Evolutionary conservation across 2,888 invertebrate species (phyloP), one percentile per base, ranked within the genome.

Genomic region (Pollenia labialis): DNA sequence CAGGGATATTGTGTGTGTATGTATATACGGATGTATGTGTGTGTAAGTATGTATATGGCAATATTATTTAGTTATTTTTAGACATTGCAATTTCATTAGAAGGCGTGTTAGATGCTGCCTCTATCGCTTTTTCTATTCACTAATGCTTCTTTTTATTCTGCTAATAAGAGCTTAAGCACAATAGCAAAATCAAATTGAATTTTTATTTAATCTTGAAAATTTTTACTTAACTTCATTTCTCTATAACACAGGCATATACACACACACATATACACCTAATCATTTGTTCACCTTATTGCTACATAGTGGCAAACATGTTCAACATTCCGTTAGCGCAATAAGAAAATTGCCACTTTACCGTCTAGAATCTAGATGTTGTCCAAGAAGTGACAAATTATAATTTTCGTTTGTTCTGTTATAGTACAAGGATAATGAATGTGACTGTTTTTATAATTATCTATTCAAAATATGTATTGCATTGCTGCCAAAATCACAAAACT

Each of bases 141-240:
- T 12, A 48, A 44, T 48, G 18, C 52, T 11, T 18, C 18, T 16
- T 16, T 16, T 58, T 40, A 48, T 82, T 48, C 69, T 84, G 90
- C 89, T 90, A 90, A 91, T 90, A 91, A 90, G 88, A 90, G 90
- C 90, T 91, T 91, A 90, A 91, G 88, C 89, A 90, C 90, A 91
- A 91, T 89, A 88, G 88, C 32, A 89, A 69, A 79, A 89, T 88
- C 77, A 91, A 91, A 91, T 91, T 91, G 90, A 91, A 90, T 91
- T 91, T 77, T 90, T 89, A 85, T 90, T 89, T 90, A 91, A 90
- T 90, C 90, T 91, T 91, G 32, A 89, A 90, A 90, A 72, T 42
- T 90, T 88, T 88, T 83, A 84, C 88, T 72, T 87, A 88, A 64
- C 75, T 50, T 77, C 16, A 10, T 64, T 81, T 68, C 60, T 54